A percentile compares a stretch with the other conserved stretches of the same genome.
Evolutionary conservation across 2,888 invertebrate genomes (phyloP).

Genomic region (Pollenia labialis): DNA sequence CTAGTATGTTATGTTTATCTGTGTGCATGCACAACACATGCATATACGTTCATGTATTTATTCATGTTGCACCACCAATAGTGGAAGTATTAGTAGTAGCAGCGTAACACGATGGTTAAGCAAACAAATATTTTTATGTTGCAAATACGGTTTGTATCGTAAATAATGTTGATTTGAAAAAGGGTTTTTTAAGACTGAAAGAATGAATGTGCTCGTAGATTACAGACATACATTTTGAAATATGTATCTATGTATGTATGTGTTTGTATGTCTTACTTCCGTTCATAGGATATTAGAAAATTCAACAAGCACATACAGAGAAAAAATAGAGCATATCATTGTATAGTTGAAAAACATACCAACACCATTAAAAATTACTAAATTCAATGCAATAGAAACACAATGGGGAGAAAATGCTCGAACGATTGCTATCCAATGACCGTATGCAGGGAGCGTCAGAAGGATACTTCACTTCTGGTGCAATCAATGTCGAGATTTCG

Average conservation of each 20-base stretch:
- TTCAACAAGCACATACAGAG: constrained; percentile 60
- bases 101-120: constrained; percentile 35
- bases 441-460: too few relatives aligned
- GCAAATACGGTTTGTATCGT: constrained; percentile 43
- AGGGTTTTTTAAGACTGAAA: constrained; percentile 2
- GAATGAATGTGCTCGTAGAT: background rate
- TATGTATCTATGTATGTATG: background rate
- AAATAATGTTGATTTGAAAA: constrained; percentile 57
- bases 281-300: constrained; percentile 67
- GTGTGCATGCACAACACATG: background rate
- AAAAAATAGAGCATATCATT: constrained; percentile 49
- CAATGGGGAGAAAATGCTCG: background rate
- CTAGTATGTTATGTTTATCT: background rate
- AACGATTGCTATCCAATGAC: too few relatives aligned
- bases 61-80: background rate
- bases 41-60: background rate
- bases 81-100: background rate
- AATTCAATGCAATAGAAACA: constrained; percentile 53
- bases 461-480: too few relatives aligned
- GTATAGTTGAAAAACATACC: constrained; percentile 35
- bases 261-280: constrained; percentile 24
- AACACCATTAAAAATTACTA: constrained; percentile 44
- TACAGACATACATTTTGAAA: background rate
- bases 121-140: constrained; percentile 50
- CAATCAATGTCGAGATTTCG: too few relatives aligned